Conservation (phyloP, 2,888 invertebrate genomes). For the Limulus polyphemus region DNA sequence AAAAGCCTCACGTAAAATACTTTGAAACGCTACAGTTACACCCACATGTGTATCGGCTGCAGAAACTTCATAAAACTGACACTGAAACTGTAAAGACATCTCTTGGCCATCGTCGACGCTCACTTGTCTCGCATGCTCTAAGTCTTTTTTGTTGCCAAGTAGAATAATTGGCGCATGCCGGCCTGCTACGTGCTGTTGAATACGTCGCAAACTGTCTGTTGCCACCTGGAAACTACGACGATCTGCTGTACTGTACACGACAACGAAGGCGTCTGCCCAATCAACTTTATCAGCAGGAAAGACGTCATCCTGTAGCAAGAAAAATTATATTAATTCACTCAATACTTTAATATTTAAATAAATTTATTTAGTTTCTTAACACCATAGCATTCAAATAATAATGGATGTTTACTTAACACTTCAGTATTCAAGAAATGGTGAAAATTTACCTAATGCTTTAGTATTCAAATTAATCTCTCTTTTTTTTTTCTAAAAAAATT, state of each 20-base stretch:
- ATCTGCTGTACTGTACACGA: slow-evolving; percentile 23
- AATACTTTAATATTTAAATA: too few species aligned
- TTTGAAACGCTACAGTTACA: slow-evolving; percentile 16
- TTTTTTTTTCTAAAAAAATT: too few species aligned
- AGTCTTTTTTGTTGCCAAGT: slow-evolving; percentile 16
- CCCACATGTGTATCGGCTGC: slow-evolving; percentile 15
- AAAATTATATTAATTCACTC: neutral
- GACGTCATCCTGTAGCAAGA: slow-evolving; percentile 13
- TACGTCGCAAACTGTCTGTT: slow-evolving; percentile 14
- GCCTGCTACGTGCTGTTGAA: neutral
- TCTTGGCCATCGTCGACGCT: slow-evolving; percentile 11
- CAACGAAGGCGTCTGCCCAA: slow-evolving; percentile 19
- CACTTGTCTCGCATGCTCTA: slow-evolving; percentile 17
- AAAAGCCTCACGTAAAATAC: slow-evolving; percentile 7
- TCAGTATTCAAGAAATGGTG: too few species aligned
- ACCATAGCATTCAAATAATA: too few species aligned
- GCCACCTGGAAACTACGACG: slow-evolving; percentile 22
- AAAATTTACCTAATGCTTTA: too few species aligned
- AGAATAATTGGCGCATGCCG: slow-evolving; percentile 9
- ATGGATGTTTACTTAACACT: too few species aligned
- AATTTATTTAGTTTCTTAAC: too few species aligned
- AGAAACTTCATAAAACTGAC: slow-evolving; percentile 15
- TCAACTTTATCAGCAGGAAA: slow-evolving; percentile 20
- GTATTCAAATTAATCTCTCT: too few species aligned
- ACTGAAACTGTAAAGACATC: slow-evolving; percentile 9